Evolutionary conservation across 1,140 invertebrate genomes (phyloP), one percentile per base, ranked within the genome.

Genomic region (Philopotamus ludificatus): DNA sequence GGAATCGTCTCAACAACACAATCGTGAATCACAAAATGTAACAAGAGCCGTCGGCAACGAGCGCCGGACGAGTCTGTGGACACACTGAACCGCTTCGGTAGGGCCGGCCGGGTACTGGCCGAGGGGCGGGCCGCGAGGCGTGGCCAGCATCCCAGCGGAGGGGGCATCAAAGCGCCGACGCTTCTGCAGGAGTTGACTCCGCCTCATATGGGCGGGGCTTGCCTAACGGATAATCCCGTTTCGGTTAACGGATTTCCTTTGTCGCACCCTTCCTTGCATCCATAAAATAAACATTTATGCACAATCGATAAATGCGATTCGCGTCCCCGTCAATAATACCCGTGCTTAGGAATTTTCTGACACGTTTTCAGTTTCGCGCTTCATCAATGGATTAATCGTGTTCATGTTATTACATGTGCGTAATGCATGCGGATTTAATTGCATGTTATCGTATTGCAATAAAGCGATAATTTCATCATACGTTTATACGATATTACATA

Each of bases 81-180:
- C 76, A 74, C 75, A 75, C 77, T 28, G 26, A 28, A 73, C 73
- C 73, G 12, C 70, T 73, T 74, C 73, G 73, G 73, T 75, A 75
- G 76, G 76, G 74, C 47, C 65, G 75, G 76, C 76, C 75, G 77
- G 74, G 73, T 76, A 75, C 73, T 41, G 73, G 67, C 76, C 74
- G 76, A 74, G 70, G 59, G 71, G 73, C 65, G 57, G 72, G 74
- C 66, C 67, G n/a, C n/a, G 72, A 71, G 75, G 71, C 55, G 71
- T 72, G 71, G 68, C 23, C 1, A 10, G 51, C 8, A 1, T 26
- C 57, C 65, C 68, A 54, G 63, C 72, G 68, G 72, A 74, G 74
- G 73, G 72, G 70, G 73, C 49, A 75, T 77, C 79, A 81, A 79
- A 67, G 71, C 39, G 63, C 78, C 77, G 77, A 76, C 64, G 60